Evolutionary conservation across 2,888 invertebrate genomes (phyloP), one percentile per base, ranked within the genome.

Genomic region (Melinaea menophilus): DNA sequence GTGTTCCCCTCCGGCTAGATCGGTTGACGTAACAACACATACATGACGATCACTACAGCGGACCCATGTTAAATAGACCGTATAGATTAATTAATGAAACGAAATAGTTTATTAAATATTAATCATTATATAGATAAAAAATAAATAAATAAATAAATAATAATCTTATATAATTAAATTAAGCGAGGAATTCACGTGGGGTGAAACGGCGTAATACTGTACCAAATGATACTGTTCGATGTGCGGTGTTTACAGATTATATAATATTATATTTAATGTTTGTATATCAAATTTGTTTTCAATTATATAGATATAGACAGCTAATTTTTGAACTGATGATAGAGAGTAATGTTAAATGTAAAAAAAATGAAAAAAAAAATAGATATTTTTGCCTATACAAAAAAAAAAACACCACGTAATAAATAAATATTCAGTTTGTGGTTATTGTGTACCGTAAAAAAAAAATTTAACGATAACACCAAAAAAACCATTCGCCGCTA

Each of bases 281-380:
- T 75, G 72, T 75, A 76, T 75, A 75, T 73, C 70, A 69, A 22
- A 67, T 73, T 76, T 76, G 73, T 77, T 78, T 78, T 78, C 71
- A 74, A 73, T 76, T 71, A 73, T 70, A 73, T 78, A 76, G 74
- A 69, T 65, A 73, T 76, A 77, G 74, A 75, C 73, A 74, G 74
- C 73, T 76, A 72, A 72, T 75, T 75, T 74, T 67, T 64, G 73
- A 77, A 76, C 73, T 75, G 73, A 73, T 72, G 22, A 71, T 70
- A 69, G 61, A 67, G 22, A 22, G 22, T 22, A 22, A 67, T 64
- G 65, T 65, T 66, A 70, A 70, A 71, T 71, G 67, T 70, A 70
- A 68, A 69, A 71, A 71, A 71, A 72, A 68, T 64, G 62, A 70
- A 68, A 69, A 71, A 71, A 71, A 72, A 68, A 65, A 63, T 58